Evolutionary conservation across 2,888 invertebrate species (phyloP).

Genomic region (Fragum whitleyi): DNA sequence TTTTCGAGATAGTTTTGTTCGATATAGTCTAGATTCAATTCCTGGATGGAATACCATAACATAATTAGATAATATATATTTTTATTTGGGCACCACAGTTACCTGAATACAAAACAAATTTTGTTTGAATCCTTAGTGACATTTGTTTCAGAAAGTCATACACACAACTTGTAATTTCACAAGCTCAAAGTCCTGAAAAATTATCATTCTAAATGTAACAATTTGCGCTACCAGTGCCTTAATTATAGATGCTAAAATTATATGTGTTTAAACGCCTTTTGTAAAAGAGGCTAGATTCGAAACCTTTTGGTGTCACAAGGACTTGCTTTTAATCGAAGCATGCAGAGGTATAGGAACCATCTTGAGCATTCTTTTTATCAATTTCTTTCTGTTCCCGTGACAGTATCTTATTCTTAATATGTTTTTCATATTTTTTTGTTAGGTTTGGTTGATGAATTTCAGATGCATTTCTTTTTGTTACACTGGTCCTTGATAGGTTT

Average conservation of each 20-base stretch:
- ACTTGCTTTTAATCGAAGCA: conserved; percentile 53
- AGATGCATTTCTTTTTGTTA: conserved; percentile 32
- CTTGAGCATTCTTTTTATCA: conserved; percentile 27
- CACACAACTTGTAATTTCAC: conserved; percentile 49
- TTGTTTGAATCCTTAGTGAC: not conserved
- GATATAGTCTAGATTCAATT: not conserved
- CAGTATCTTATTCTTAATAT: conserved; percentile 39
- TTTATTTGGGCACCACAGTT: not conserved
- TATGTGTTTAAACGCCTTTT: conserved; percentile 48
- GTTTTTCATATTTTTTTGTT: conserved; percentile 20
- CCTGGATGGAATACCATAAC: not conserved
- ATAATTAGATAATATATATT: not conserved
- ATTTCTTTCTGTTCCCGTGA: conserved; percentile 30
- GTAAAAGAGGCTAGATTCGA: conserved; percentile 36
- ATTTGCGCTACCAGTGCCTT: conserved; percentile 23
- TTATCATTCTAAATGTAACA: conserved; percentile 48
- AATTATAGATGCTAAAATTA: conserved; percentile 48
- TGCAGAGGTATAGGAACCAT: not conserved
- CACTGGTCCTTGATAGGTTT: conserved; percentile 43
- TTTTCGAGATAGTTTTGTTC: not conserved
- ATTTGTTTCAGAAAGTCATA: conserved; percentile 17
- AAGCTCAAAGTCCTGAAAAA: conserved; percentile 37
- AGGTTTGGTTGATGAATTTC: conserved; percentile 13
- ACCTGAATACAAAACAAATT: not conserved
- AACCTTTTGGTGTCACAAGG: conserved; percentile 38